Conservation (phyloP, 2,113 vertebrate genomes). For the Heterocephalus glaber region DNA sequence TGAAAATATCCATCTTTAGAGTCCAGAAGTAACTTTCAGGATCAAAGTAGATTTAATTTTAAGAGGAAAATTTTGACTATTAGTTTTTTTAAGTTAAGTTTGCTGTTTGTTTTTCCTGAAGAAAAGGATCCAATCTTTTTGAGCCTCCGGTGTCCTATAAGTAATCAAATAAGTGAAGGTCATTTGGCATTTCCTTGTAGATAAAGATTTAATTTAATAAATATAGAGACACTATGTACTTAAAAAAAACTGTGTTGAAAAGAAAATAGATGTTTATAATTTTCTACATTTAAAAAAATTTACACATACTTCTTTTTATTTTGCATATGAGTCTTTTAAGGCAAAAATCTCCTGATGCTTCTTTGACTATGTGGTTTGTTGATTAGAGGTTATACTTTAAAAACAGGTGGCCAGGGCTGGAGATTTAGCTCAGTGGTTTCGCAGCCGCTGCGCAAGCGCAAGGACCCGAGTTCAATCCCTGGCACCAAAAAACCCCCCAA, state of each 20-base stretch:
- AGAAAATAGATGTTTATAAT: constrained; percentile 15
- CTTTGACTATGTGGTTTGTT: constrained; percentile 25
- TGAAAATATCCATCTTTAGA: not conserved
- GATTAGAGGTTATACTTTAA: constrained; percentile 21
- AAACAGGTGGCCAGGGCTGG: constrained; percentile 16
- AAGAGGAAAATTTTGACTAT: not conserved
- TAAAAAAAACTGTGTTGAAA: constrained; percentile 30
- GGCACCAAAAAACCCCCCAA: too few relatives aligned
- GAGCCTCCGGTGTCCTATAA: not conserved
- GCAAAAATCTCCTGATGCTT: constrained; percentile 42
- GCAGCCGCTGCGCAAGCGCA: too few relatives aligned
- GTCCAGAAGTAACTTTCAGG: not conserved
- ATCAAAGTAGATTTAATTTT: not conserved
- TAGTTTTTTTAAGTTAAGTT: not conserved
- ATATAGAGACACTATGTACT: not conserved
- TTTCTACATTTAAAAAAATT: not conserved
- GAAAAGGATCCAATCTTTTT: not conserved
- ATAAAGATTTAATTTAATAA: constrained; percentile 30
- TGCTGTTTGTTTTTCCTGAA: not conserved
- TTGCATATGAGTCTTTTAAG: constrained; percentile 44
- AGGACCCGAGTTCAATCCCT: too few relatives aligned
- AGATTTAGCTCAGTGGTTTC: too few relatives aligned
- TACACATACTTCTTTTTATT: not conserved
- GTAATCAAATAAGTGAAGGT: not conserved
- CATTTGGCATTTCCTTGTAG: constrained; percentile 31